Conservation (phyloP, 2,888 invertebrate genomes). For the Tortricodes alternella region DNA sequence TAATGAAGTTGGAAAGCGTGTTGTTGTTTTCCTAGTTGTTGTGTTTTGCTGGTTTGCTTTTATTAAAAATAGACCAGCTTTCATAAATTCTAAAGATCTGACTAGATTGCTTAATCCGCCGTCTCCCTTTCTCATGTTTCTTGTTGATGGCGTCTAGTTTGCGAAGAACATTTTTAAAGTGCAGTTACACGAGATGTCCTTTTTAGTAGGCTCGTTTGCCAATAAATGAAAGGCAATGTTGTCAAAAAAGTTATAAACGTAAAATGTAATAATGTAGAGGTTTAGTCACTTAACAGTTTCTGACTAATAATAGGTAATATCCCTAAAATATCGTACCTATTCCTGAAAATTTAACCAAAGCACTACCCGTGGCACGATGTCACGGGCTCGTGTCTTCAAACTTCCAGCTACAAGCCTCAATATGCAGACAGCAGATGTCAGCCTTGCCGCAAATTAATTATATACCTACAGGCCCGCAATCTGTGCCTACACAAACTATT, state of each 20-base stretch:
- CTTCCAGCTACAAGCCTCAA: conserved; percentile 55
- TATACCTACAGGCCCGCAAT: conserved; percentile 45
- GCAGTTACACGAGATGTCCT: too few relatives aligned
- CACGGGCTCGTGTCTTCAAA: conserved; percentile 43
- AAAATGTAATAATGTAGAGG: too few relatives aligned
- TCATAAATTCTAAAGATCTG: neutral
- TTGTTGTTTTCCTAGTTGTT: neutral
- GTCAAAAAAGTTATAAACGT: too few relatives aligned
- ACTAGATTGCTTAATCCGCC: conserved; percentile 1
- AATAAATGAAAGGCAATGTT: too few relatives aligned
- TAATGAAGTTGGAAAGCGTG: neutral
- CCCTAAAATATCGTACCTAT: too few relatives aligned
- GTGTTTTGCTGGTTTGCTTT: too few relatives aligned
- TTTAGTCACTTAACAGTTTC: too few relatives aligned
- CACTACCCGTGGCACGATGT: conserved; percentile 15
- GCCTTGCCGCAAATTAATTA: conserved; percentile 58
- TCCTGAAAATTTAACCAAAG: neutral
- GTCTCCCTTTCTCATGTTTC: neutral
- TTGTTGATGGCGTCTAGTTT: too few relatives aligned
- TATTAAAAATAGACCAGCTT: too few relatives aligned
- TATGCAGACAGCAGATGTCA: conserved; percentile 61
- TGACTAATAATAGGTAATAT: too few relatives aligned
- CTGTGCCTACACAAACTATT: conserved; percentile 31
- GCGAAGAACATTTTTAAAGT: too few relatives aligned
- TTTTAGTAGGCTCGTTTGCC: too few relatives aligned